These are phyloP conservation scores for Phenganax stokvisi DNA, from an alignment of 92 coral and sea anemone species.

Conservation along the genomic window DNA sequence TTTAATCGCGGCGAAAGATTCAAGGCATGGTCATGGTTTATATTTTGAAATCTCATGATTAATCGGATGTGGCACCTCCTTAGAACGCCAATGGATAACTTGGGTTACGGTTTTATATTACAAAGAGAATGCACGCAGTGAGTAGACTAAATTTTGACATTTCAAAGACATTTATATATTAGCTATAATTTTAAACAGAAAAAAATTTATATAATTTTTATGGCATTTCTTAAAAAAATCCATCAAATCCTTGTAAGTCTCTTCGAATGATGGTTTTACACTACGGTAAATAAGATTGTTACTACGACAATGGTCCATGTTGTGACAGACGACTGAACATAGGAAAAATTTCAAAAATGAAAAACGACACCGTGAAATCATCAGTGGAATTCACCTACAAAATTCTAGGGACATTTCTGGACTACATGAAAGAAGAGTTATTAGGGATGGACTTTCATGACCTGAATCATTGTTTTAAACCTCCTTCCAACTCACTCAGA, in stretches of 20 bases:
- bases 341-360: background rate
- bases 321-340: background rate
- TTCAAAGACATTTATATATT: no score
- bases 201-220: background rate
- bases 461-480: no score
- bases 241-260: background rate
- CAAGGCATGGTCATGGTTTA: constrained; percentile 7
- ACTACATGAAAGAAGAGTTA: background rate
- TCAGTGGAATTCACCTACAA: background rate
- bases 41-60: constrained; percentile 9
- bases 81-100: background rate
- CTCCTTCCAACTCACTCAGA: no score
- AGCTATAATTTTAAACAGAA: no score
- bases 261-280: background rate
- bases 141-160: no score
- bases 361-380: background rate
- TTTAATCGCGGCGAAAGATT: background rate
- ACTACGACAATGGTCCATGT: background rate
- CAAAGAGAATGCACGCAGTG: background rate
- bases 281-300: background rate
- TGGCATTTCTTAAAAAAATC: background rate
- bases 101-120: background rate
- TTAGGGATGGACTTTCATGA: no score
- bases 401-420: background rate
- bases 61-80: constrained; percentile 21